Conservation (phyloP, 2,888 invertebrate genomes). For the Laspeyria flexula region DNA sequence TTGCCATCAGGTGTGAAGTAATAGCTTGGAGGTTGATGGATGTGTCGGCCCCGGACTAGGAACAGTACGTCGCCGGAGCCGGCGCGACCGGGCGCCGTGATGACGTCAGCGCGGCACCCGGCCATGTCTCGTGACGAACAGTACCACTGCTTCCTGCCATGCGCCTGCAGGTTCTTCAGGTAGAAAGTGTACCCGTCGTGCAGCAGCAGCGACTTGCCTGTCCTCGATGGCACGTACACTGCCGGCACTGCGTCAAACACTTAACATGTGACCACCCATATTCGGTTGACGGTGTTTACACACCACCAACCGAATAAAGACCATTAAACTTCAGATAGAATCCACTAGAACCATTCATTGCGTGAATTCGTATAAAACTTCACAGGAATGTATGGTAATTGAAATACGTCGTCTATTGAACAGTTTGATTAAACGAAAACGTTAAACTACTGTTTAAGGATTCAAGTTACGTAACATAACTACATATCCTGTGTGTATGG, state of each 20-base stretch:
- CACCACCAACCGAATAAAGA: conserved; percentile 33
- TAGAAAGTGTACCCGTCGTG: conserved; percentile 82
- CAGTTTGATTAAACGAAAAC: conserved; percentile 16
- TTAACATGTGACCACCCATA: conserved; percentile 46
- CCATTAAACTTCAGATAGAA: conserved; percentile 32
- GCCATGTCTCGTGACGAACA: conserved; percentile 82
- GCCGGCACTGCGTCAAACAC: conserved; percentile 71
- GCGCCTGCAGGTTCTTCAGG: conserved; percentile 80
- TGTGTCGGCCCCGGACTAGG: conserved; percentile 77
- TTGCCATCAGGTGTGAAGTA: conserved; percentile 81
- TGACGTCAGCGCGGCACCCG: conserved; percentile 80
- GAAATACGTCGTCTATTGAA: conserved; percentile 21
- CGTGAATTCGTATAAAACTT: conserved; percentile 14
- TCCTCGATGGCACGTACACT: conserved; percentile 82
- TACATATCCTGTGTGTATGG: conserved; percentile 14
- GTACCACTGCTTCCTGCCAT: conserved; percentile 82
- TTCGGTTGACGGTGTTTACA: conserved; percentile 38
- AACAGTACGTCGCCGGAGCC: conserved; percentile 76
- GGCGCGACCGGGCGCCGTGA: conserved; percentile 70
- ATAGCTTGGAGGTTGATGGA: conserved; percentile 78
- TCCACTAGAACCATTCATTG: conserved; percentile 20
- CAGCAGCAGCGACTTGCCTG: conserved; percentile 78
- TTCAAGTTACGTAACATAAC: conserved; percentile 10
- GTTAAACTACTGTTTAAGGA: conserved; percentile 22
- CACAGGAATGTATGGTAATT: conserved; percentile 24